Evolutionary conservation across 2,113 vertebrate species (phyloP).

Genomic region (Scomber scombrus): DNA sequence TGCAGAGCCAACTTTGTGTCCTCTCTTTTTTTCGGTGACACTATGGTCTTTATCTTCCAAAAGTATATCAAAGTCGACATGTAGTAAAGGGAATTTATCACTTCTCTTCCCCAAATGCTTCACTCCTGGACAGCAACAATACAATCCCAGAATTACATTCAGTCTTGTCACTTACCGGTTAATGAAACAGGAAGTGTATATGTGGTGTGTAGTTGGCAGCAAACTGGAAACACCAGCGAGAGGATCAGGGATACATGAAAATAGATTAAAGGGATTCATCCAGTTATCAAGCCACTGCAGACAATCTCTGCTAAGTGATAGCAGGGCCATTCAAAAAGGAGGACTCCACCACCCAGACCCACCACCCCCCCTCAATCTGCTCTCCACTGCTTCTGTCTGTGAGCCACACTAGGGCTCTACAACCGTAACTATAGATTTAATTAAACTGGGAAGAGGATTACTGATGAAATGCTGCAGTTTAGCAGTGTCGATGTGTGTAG

Average conservation of each 20-base stretch:
- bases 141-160: constrained; percentile 28
- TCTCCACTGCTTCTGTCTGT: constrained; percentile 14
- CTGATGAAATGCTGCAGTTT: constrained; percentile 52
- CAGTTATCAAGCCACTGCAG: constrained; percentile 81
- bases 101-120: constrained; percentile 1
- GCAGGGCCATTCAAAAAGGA: constrained; percentile 61
- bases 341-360: constrained; percentile 8
- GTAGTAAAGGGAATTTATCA: constrained; percentile 12
- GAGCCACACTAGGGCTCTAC: constrained; percentile 50
- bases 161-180: constrained; percentile 14
- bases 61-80: constrained; percentile 16
- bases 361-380: constrained; percentile 19
- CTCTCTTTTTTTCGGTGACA: neutral
- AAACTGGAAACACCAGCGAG: constrained; percentile 52
- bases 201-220: constrained; percentile 27
- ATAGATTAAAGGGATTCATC: constrained; percentile 80
- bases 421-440: constrained; percentile 65
- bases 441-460: constrained; percentile 73
- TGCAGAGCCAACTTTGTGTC: neutral
- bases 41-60: constrained; percentile 13
- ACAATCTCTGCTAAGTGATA: constrained; percentile 79
- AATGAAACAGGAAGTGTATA: constrained; percentile 35
- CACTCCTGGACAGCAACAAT: constrained; percentile 7
- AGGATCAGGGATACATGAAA: constrained; percentile 78
- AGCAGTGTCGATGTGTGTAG: constrained; percentile 29